Base-by-base conservation (phyloP, 2,797 vertebrate species). In the Halcyon chelicuti region DNA sequence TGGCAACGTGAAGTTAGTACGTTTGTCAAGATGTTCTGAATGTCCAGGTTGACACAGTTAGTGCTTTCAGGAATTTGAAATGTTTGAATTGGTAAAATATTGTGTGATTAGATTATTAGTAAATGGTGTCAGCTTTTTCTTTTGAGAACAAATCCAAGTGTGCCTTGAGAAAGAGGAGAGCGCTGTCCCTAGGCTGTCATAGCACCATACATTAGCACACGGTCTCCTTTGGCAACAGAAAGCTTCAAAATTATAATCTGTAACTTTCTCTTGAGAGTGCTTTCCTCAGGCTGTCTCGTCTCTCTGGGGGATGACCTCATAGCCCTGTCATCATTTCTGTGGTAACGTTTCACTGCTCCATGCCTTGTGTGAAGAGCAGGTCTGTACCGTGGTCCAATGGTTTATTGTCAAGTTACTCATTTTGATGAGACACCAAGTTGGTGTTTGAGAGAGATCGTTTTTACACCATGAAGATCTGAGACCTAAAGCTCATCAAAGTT, bases 101-200 rank as follows among this genome's bases (percentile, higher is more conserved):
- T 5, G 18, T 42, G 46, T 22, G 1, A 14, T 86, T 44, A 75
- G 22, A 22, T 80, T 46, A 17, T 49, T 75, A 40, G 61, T 70
- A 49, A 29, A 28, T 26, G 25, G 28, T 46, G 18, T 13, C 29
- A 71, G 2, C 1, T 63, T 73, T 62, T 42, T 47, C 28, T 44
- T 72, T 33, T 17, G 28, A 79, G 49, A 71, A 40, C 10, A 44
- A 33, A 31, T 9, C 25, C 18, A 71, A 84, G 7, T 4, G 10
- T 88, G 21, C 68, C 51, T 63, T 71, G 33, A 63, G 44, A 83
- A 71, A 82, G 15, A 35, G 17, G 33, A 60, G 31, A 52, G 47
- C 0, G 1, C 49, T 31, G 19, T 28, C 26, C 19, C 9, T 33
- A 25, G 25, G 28, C 52, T 81, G 2, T 47, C 29, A 4, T 7